phyloP scores from a whole-genome alignment of 2,888 invertebrate species.

The Thyatira batis region DNA sequence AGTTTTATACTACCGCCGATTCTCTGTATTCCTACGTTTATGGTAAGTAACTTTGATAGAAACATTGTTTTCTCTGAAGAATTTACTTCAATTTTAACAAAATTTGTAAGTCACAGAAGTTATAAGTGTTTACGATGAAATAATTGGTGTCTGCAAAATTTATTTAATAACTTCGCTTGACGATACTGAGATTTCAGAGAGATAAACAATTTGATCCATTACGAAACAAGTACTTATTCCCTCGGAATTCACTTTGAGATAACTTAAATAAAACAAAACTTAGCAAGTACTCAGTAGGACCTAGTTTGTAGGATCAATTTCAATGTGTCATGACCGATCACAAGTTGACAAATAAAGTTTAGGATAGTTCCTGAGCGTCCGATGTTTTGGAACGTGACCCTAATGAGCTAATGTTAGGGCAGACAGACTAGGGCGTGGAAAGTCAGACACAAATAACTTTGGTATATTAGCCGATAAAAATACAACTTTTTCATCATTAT shows the following conservation, averaged over 20 bases:
- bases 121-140: background rate
- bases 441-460: background rate
- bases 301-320: background rate
- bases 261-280: background rate
- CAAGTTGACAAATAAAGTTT: background rate
- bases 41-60: constrained; percentile 65
- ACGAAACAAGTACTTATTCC: background rate
- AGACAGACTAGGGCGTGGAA: background rate
- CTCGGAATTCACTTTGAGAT: background rate
- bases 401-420: constrained; percentile 1
- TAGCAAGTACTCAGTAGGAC: background rate
- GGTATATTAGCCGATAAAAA: background rate
- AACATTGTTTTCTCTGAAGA: background rate
- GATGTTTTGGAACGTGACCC: background rate
- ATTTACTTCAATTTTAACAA: no score
- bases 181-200: background rate
- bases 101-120: constrained; percentile 3
- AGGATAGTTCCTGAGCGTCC: background rate
- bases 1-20: constrained; percentile 90
- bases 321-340: background rate
- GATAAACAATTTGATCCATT: background rate
- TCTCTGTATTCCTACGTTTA: constrained; percentile 92
- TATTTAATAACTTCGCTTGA: background rate
- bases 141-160: background rate
- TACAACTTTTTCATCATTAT: background rate